These are phyloP conservation scores for Hoplostethus mediterraneus DNA, from an alignment of 2,797 vertebrate species.

Conservation along the genomic window DNA sequence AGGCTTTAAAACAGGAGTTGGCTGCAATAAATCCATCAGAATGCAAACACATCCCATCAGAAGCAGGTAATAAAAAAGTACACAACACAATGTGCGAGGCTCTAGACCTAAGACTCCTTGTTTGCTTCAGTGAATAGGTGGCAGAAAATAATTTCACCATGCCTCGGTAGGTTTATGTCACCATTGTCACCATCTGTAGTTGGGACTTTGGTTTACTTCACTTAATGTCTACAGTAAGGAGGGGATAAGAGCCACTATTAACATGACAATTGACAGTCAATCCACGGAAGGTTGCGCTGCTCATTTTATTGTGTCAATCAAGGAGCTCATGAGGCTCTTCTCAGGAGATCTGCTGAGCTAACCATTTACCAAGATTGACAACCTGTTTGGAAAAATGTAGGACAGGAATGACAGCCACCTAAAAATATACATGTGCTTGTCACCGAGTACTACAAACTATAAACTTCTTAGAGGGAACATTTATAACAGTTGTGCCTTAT, in stretches of 20 bases:
- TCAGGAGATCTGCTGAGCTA: conserved; percentile 38
- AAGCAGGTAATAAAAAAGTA: conserved; percentile 42
- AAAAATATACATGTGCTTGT: conserved; percentile 58
- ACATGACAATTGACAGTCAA: conserved; percentile 49
- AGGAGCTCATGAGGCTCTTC: conserved; percentile 37
- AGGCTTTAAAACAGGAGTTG: conserved; percentile 38
- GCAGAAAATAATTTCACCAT: conserved; percentile 27
- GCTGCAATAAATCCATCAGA: conserved; percentile 41
- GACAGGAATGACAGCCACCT: conserved; percentile 39
- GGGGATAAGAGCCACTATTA: conserved; percentile 46
- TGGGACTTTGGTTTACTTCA: conserved; percentile 11
- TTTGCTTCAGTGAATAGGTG: conserved; percentile 47
- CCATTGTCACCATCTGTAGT: conserved; percentile 33
- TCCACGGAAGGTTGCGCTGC: conserved; percentile 41
- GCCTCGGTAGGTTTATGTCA: conserved; percentile 32
- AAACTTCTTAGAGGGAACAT: conserved; percentile 16
- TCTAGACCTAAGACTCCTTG: conserved; percentile 25
- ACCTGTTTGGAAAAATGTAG: conserved; percentile 28
- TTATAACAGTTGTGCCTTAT: conserved; percentile 44
- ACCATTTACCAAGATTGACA: conserved; percentile 62
- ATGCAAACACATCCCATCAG: conserved; percentile 45
- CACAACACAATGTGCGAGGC: conserved; percentile 20
- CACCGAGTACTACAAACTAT: conserved; percentile 21
- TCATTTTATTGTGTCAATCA: conserved; percentile 63
- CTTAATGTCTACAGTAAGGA: conserved; percentile 29